Conservation (phyloP, 2,113 vertebrate species). For the Cyanoramphus novaezelandiae region DNA sequence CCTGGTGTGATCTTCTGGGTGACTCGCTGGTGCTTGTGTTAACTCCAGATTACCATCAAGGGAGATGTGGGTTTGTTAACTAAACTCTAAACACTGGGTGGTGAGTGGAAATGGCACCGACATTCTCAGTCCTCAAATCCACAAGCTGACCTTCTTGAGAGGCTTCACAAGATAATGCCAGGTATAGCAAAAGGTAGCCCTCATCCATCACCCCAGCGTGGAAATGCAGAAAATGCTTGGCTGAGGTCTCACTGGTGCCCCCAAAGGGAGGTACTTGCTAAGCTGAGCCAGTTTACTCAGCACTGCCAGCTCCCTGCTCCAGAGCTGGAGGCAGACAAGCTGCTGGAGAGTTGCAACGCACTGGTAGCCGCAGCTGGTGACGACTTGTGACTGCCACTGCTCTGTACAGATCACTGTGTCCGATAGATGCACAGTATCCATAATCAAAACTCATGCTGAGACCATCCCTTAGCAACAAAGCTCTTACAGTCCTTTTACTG, state of each 20-base stretch:
- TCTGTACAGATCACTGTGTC: not conserved
- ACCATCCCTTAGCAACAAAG: not conserved
- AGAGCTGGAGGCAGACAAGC: not conserved
- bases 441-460: not conserved
- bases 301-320: not conserved
- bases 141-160: not conserved
- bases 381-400: not conserved
- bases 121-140: not conserved
- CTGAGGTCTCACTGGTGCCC: not conserved
- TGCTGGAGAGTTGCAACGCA: not conserved
- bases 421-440: fast-evolving
- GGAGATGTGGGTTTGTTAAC: not conserved
- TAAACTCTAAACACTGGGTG: not conserved
- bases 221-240: not conserved
- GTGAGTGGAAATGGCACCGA: not conserved
- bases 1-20: not conserved
- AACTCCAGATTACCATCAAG: not conserved
- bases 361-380: not conserved
- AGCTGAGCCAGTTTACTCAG: not conserved
- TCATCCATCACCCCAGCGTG: fast-evolving
- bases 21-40: not conserved
- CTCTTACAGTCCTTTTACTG: not conserved
- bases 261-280: not conserved
- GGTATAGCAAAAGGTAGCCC: not conserved
- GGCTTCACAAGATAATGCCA: not conserved